Evolutionary conservation across 2,888 invertebrate genomes (phyloP).

Genomic region (Meloe dianella): DNA sequence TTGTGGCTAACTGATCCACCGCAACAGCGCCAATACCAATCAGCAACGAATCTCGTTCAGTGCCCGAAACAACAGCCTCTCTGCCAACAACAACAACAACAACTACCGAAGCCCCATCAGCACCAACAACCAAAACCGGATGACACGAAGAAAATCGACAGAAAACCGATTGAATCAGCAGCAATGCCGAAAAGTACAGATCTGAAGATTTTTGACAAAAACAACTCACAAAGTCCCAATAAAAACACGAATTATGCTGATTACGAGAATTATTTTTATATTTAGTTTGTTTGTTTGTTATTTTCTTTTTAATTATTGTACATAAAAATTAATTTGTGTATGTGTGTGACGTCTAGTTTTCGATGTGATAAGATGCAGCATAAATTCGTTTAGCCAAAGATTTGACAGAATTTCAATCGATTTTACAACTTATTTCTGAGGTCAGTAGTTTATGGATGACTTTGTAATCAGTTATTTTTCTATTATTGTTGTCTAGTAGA

Average conservation of each 20-base stretch:
- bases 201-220: slow-evolving; percentile 49
- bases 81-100: background rate
- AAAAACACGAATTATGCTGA: slow-evolving; percentile 62
- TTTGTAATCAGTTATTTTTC: background rate
- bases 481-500: background rate
- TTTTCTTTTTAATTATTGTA: slow-evolving; percentile 21
- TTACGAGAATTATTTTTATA: slow-evolving; percentile 72
- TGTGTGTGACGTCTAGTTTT: slow-evolving; percentile 36
- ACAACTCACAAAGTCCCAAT: slow-evolving; percentile 39
- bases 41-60: slow-evolving; percentile 56
- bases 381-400: slow-evolving; percentile 29
- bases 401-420: slow-evolving; percentile 5
- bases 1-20: slow-evolving; percentile 5
- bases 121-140: background rate
- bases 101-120: background rate
- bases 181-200: slow-evolving; percentile 44
- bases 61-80: slow-evolving; percentile 48
- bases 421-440: background rate
- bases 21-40: slow-evolving; percentile 34
- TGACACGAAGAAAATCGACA: slow-evolving; percentile 29
- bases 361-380: slow-evolving; percentile 37
- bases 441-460: background rate
- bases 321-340: no score
- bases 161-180: slow-evolving; percentile 25
- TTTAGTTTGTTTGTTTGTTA: slow-evolving; percentile 53